These are phyloP conservation scores for Encarsia formosa DNA, from an alignment of 2,888 invertebrate genomes.

Conservation along the genomic window DNA sequence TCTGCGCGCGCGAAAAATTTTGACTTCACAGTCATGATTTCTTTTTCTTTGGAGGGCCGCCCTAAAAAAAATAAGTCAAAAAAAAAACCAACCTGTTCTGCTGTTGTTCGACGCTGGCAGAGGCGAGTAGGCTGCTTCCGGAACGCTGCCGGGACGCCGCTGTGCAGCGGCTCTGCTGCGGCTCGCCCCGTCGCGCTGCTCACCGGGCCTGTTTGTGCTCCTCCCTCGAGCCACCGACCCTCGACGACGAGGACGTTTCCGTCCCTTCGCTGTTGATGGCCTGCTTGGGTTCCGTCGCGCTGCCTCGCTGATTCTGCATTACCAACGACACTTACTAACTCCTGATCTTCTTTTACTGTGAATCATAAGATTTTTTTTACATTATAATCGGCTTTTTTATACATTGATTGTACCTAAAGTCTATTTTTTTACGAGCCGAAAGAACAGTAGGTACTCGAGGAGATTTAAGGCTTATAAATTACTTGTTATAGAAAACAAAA, in stretches of 20 bases:
- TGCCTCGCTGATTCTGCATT: constrained; percentile 25
- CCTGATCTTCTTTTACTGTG: too few relatives aligned
- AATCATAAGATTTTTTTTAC: too few relatives aligned
- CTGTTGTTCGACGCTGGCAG: constrained; percentile 48
- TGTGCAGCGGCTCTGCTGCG: constrained; percentile 45
- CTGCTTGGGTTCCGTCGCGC: too few relatives aligned
- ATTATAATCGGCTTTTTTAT: too few relatives aligned
- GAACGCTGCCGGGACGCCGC: constrained; percentile 43
- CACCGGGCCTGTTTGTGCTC: constrained; percentile 45
- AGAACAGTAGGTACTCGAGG: too few relatives aligned
- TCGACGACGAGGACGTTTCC: constrained; percentile 28
- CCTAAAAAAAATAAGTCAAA: too few relatives aligned
- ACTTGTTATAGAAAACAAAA: too few relatives aligned
- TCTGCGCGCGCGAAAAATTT: too few relatives aligned
- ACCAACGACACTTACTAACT: too few relatives aligned
- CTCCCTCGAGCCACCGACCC: constrained; percentile 36
- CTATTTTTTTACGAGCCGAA: background rate
- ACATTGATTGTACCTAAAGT: background rate
- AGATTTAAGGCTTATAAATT: too few relatives aligned
- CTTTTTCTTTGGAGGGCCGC: too few relatives aligned
- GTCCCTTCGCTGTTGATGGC: background rate
- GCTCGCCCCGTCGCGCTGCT: constrained; percentile 48
- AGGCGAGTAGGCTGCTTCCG: constrained; percentile 34
- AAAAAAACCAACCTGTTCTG: constrained; percentile 47
- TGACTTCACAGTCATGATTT: too few relatives aligned